Evolutionary conservation across 2,113 vertebrate genomes (phyloP), one percentile per base, ranked within the genome.

Genomic region (Cottus gobio): DNA sequence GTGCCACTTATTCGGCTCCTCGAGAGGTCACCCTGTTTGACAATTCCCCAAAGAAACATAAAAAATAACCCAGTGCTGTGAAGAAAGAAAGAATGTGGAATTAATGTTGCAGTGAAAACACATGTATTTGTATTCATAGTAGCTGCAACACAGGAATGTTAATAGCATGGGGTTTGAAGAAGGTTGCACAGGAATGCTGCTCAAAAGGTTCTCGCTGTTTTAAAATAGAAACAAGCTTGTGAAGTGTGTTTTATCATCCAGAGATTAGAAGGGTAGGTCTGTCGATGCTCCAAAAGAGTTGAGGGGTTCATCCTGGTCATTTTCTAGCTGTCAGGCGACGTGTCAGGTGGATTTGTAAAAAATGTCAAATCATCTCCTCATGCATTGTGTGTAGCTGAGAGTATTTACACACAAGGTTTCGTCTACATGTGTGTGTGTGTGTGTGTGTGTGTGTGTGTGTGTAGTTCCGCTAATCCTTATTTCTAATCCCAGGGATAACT

Each of bases 191-290:
- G n/a, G 50, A 69, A 68, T 75, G 20, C 36, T 75, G 48, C 77
- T 75, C 11, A 75, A 76, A 71, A 68, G 46, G 18, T 44, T 31
- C 7, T 71, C 26, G n/a, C n/a, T 58, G 50, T 39, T 39, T 74
- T 69, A 61, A 89, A 87, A 84, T 65, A 83, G 72, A 75, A 64
- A 36, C 42, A 61, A 71, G 75, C 54, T 11, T 26, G 57, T 73
- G 66, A 66, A 71, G 72, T 34, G 46, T 30, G 34, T 63, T 31
- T 82, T 54, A 65, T 71, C 39, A 85, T 77, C 72, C 64, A 54
- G 61, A 67, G 5, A 34, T 69, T 10, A 48, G 60, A 80, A n/a
- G 72, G 48, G 58, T 28, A 42, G 22, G n/a, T 31, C 76, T 82
- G 67, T 58, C 44, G 50, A 18, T 62, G 39, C 58, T 34, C 24